Evolutionary conservation across 2,888 invertebrate species (phyloP), one percentile per base, ranked within the genome.

Genomic region (Lasius platythorax): DNA sequence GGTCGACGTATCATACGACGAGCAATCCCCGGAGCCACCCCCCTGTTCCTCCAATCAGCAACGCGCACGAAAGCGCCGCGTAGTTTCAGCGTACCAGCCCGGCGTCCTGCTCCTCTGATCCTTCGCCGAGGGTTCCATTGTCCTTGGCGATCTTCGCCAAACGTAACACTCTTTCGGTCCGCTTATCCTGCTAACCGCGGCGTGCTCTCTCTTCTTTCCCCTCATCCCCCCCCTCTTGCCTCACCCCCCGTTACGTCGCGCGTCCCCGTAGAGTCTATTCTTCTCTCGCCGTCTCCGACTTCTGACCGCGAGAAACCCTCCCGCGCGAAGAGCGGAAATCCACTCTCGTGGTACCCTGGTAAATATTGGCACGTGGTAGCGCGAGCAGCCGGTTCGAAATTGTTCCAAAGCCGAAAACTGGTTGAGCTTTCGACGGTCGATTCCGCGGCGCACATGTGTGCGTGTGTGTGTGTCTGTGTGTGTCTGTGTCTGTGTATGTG

Each of bases 61-160:
- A n/a, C 83, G 85, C 84, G 90, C 84, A 86, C 82, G 83, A 87
- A 89, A 87, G 83, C 85, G 74, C 82, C 79, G 68, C 40, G 64
- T 83, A 73, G 83, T 64, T 87, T 87, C 84, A 53, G 85, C 58
- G 72, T 83, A 93, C 93, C 91, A 91, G 66, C 90, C 79, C 58
- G 81, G 67, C 90, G 46, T 94, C 91, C 93, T 94, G 93, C 82
- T 94, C 46, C 92, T 94, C 94, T 94, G 94, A 91, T 94, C 91
- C 90, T 86, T 85, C 88, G 87, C 85, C 91, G 91, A 91, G 92
- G 92, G 90, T 92, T 93, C 93, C 92, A 94, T 94, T 94, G 93
- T 94, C 93, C 93, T 93, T 91, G 90, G 87, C 88, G 91, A 89
- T 88, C 88, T 79, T 91, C 89, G 89, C 88, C 85, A 56, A 11